These are phyloP conservation scores for Sebastes minor DNA, from an alignment of 2,797 vertebrate species.

Conservation along the genomic window DNA sequence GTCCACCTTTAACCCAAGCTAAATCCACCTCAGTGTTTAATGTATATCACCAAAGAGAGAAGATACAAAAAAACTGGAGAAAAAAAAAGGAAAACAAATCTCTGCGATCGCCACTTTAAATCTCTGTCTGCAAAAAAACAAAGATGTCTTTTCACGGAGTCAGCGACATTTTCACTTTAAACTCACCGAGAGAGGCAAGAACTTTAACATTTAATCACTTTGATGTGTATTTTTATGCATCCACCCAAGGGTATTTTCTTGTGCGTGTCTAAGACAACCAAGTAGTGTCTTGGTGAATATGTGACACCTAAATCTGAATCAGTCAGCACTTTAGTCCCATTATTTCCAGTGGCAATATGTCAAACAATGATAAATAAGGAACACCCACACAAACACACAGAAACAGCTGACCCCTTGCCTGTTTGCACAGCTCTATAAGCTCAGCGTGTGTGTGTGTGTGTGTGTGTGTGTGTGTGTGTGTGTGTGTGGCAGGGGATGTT, in stretches of 20 bases:
- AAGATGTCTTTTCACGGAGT: slow-evolving; percentile 38
- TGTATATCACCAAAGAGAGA: background rate
- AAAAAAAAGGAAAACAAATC: background rate
- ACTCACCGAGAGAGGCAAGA: slow-evolving; percentile 38
- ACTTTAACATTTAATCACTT: slow-evolving; percentile 55
- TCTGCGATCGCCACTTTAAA: slow-evolving; percentile 11
- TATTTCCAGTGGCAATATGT: slow-evolving; percentile 61
- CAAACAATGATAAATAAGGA: slow-evolving; percentile 54
- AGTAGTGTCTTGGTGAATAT: slow-evolving; percentile 26
- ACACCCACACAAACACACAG: slow-evolving; percentile 17
- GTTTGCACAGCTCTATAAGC: slow-evolving; percentile 17
- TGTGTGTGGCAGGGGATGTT: background rate
- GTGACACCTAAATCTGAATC: slow-evolving; percentile 64
- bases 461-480: background rate
- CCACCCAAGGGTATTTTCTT: slow-evolving; percentile 9
- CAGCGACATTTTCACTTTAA: slow-evolving; percentile 54
- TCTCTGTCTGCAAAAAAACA: slow-evolving; percentile 22
- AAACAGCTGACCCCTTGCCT: slow-evolving; percentile 14
- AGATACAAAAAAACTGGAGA: accelerated
- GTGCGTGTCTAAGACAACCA: slow-evolving; percentile 17
- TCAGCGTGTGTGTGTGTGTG: background rate
- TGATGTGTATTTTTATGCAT: slow-evolving; percentile 56
- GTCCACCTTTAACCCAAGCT: background rate
- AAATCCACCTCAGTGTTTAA: background rate
- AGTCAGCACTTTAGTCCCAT: slow-evolving; percentile 69